Evolutionary conservation across 2,113 vertebrate genomes (phyloP), one percentile per base, ranked within the genome.

Genomic region (Ancistrus triradiatus): DNA sequence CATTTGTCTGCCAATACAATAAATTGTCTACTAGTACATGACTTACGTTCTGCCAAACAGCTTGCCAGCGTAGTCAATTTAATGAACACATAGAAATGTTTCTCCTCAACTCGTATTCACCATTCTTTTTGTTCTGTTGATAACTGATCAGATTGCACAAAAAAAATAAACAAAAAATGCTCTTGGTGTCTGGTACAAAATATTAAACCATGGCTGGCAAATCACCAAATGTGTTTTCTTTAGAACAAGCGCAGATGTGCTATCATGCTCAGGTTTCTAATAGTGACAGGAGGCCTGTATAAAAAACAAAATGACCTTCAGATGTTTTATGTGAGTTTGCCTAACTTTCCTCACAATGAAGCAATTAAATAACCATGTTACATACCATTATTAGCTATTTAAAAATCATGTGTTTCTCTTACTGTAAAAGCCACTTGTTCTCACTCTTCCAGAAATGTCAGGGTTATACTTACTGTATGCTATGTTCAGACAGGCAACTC

Each of bases 1-100:
- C 60, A 55, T 28, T 68, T 55, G 49, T 68, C 66, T 52, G 27
- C 6, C 25, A 61, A 27, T 24, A 19, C 40, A 18, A 22, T 27
- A 60, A 55, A 51, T 51, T 55, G 49, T 56, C 50, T 19, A 33
- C 27, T 33, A 52, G 50, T 5, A 8, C 11, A 46, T 33, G 28
- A 68, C 49, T 68, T 68, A 49, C 49, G 61, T 53, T 38, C 66
- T 38, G 53, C 58, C 66, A 46, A 38, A 14, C 19, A 52, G n/a
- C 38, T 61, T 68, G 66, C 61, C 66, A 68, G 22, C 48, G 66
- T 68, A 49, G 58, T 68, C 58, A 55, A 46, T 61, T 61, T 49
- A 38, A 40, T 61, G 48, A 68, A 60, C 49, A 61, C 42, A 43
- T 14, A 1, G 6, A 8, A 47, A n/a, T 49, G 42, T 37, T 48